Percentiles rank a stretch among this genome's conserved stretches.
Conservation (phyloP, 2,113 vertebrate species). For the Calonectris borealis region DNA sequence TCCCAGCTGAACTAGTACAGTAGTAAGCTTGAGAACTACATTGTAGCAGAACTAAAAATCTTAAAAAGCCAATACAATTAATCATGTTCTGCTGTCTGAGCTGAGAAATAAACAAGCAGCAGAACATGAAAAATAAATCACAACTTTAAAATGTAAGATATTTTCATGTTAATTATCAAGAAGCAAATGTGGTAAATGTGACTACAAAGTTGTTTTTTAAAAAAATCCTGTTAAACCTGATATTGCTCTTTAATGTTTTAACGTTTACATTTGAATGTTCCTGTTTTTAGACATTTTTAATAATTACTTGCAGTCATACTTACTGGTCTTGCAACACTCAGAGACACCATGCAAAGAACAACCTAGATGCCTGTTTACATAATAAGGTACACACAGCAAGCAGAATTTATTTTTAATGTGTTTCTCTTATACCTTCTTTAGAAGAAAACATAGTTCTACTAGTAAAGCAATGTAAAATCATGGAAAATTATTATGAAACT, state of each 20-base stretch:
- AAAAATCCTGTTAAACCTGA: conserved; percentile 1
- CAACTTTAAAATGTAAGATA: neutral
- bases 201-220: neutral
- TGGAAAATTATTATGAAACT: neutral
- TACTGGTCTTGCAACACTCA: neutral
- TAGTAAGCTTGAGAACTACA: neutral
- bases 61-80: neutral
- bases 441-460: neutral
- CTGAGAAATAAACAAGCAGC: neutral
- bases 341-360: neutral
- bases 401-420: neutral
- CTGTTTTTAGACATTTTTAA: neutral
- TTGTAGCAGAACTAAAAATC: neutral
- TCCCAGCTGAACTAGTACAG: neutral
- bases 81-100: neutral
- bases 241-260: neutral
- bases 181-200: neutral
- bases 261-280: neutral
- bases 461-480: neutral
- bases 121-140: conserved; percentile 15
- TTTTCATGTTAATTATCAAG: neutral
- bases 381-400: neutral
- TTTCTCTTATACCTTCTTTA: neutral
- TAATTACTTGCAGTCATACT: neutral
- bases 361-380: neutral